These are phyloP conservation scores for Hoplodrina blanda DNA, from an alignment of 2,888 invertebrate species.

Conservation along the genomic window DNA sequence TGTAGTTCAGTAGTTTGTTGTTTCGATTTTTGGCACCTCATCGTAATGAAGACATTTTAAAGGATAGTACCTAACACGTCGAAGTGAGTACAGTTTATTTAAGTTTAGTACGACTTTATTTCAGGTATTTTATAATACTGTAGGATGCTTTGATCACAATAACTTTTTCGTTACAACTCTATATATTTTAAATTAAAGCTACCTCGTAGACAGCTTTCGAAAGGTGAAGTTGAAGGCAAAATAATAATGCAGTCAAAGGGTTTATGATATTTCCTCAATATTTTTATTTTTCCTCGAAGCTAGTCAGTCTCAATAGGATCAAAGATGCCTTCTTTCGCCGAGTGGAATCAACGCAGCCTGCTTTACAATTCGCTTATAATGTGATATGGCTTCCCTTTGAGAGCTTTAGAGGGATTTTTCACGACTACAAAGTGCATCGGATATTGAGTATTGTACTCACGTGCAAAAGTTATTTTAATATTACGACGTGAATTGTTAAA, in stretches of 20 bases:
- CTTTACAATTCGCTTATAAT: not conserved
- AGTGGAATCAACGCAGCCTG: not conserved
- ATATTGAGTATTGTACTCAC: constrained; percentile 1
- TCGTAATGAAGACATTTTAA: not conserved
- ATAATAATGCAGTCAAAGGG: not conserved
- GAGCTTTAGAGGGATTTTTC: not conserved
- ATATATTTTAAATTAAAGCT: not conserved
- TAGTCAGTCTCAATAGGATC: not conserved
- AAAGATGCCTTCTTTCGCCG: constrained; percentile 1
- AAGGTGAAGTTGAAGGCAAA: not conserved
- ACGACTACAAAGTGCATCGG: constrained; percentile 9
- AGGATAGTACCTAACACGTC: constrained; percentile 19
- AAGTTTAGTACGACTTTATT: constrained; percentile 1
- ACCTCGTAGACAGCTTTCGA: too few relatives aligned
- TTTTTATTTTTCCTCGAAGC: not conserved
- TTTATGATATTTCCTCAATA: constrained; percentile 11
- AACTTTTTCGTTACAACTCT: not conserved
- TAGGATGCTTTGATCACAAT: not conserved
- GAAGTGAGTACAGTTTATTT: not conserved
- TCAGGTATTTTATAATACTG: constrained; percentile 9
- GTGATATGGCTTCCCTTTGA: constrained; percentile 20
- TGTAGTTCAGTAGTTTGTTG: constrained; percentile 13
- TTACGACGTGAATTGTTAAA: not conserved
- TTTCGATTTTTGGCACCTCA: not conserved
- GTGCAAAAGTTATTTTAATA: not conserved